Base-by-base conservation (phyloP, 2,797 vertebrate species). In the Basileuterus tristriatus region DNA sequence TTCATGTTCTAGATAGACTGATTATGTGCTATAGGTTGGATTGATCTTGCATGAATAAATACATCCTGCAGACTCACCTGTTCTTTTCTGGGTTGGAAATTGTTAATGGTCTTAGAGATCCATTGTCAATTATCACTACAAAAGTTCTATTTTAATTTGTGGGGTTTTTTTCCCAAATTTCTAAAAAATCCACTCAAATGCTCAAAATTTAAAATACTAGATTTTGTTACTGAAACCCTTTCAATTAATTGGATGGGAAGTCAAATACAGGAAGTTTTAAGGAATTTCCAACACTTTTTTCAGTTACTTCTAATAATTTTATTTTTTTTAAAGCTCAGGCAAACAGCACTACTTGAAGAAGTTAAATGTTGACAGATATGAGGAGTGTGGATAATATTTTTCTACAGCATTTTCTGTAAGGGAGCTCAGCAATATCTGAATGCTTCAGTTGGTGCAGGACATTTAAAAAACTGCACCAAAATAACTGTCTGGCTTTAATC, bases 1-100 rank as follows among this genome's bases (percentile, higher is more conserved):
- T 12, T 0, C 15, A 18, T 19, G 3, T 12, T 41, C 49, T 60
- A 19, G 8, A 49, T 30, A 39, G 15, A 52, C 13, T 58, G 6
- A 30, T 47, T 65, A 14, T 39, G 34, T 74, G 22, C 34, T 67
- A 8, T 11, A 44, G 14, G 34, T 71, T 44, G 32, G 12, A 60
- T 9, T 49, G 32, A 47, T 30, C 37, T 47, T 55, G 2, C 36
- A 18, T 17, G 13, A 30, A 1, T 50, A 20, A n/a, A 11, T 27
- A 19, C 7, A 36, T 60, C 15, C 39, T 69, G 27, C 20, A 81
- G 17, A 46, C 46, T 43, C 15, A 65, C 4, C 32, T 53, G 9
- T n/a, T 79, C 43, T 58, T 58, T 77, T 63, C 71, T 55, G 24
- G 24, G 7, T n/a, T 85, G 11, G 5, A 64, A 65, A 69, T 29